A percentile compares a stretch with the other conserved stretches of the same genome.
Evolutionary conservation across 2,113 vertebrate genomes (phyloP).

Genomic region (Elephantulus edwardii): DNA sequence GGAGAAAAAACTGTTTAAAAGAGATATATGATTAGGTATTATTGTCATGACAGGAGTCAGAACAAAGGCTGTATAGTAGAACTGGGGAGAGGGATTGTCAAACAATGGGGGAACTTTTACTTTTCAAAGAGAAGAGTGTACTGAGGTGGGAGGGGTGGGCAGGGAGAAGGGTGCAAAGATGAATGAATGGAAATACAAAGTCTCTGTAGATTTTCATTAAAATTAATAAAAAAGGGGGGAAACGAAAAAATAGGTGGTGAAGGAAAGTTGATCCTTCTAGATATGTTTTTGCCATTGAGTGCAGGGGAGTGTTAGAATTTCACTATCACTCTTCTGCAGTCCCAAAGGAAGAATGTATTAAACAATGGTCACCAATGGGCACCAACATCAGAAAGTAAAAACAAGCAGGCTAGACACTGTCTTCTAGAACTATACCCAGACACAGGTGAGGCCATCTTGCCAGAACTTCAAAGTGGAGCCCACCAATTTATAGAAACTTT

Average conservation of each 20-base stretch:
- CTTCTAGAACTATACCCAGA: neutral
- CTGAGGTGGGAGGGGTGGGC: too few species aligned
- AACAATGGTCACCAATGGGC: neutral
- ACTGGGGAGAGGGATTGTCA: too few species aligned
- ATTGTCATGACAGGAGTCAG: too few species aligned
- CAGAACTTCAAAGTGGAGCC: neutral
- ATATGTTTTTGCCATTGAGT: neutral
- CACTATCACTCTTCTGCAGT: neutral
- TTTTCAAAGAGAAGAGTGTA: too few species aligned
- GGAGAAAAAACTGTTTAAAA: too few species aligned
- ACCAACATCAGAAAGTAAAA: neutral
- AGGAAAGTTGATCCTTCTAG: neutral
- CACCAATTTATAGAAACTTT: neutral
- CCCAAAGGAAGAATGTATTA: neutral
- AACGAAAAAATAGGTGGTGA: conserved; percentile 1
- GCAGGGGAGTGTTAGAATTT: neutral
- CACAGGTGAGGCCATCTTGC: neutral
- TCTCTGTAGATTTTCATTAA: too few species aligned
- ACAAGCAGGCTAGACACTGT: neutral
- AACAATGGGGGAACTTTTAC: too few species aligned
- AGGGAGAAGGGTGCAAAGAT: too few species aligned
- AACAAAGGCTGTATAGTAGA: too few species aligned
- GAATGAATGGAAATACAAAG: too few species aligned
- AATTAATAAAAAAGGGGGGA: too few species aligned
- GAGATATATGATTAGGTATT: too few species aligned